Conservation (phyloP, 2,888 invertebrate species). For the Sarcophaga carnaria region DNA sequence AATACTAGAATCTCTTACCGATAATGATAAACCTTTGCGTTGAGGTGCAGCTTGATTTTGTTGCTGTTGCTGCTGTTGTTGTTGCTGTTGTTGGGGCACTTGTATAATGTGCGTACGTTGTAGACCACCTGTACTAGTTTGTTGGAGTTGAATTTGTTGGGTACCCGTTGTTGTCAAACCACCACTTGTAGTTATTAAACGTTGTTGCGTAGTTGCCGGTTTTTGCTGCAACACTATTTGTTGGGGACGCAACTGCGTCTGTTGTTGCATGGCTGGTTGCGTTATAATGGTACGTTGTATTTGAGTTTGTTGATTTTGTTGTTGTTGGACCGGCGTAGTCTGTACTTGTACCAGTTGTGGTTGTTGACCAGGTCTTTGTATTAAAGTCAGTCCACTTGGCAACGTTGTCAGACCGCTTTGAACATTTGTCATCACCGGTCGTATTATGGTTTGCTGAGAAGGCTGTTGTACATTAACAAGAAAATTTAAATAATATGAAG, state of each 20-base stretch:
- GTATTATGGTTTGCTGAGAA: slow-evolving; percentile 81
- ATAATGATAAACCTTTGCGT: slow-evolving; percentile 80
- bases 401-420: slow-evolving; percentile 79
- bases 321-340: slow-evolving; percentile 73
- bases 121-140: slow-evolving; percentile 71
- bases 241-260: slow-evolving; percentile 77
- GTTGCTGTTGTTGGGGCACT: slow-evolving; percentile 75
- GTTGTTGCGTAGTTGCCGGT: slow-evolving; percentile 77
- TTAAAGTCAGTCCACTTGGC: slow-evolving; percentile 81
- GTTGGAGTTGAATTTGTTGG: slow-evolving; percentile 73
- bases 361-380: slow-evolving; percentile 81
- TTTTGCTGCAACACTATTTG: slow-evolving; percentile 80
- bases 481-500: slow-evolving; percentile 6
- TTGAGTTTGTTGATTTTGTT: slow-evolving; percentile 73
- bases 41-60: slow-evolving; percentile 79
- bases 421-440: slow-evolving; percentile 80
- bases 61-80: slow-evolving; percentile 79
- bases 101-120: slow-evolving; percentile 78
- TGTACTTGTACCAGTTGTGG: slow-evolving; percentile 82
- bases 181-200: slow-evolving; percentile 75
- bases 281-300: slow-evolving; percentile 80
- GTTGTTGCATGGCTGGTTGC: slow-evolving; percentile 77
- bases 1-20: slow-evolving; percentile 74
- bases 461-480: slow-evolving; percentile 71
- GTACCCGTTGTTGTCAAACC: slow-evolving; percentile 69